A percentile compares a stretch with the other conserved stretches of the same genome.
These are phyloP conservation scores for Gonatopus flavifemur DNA, from an alignment of 1,140 invertebrate species.

Conservation along the genomic window DNA sequence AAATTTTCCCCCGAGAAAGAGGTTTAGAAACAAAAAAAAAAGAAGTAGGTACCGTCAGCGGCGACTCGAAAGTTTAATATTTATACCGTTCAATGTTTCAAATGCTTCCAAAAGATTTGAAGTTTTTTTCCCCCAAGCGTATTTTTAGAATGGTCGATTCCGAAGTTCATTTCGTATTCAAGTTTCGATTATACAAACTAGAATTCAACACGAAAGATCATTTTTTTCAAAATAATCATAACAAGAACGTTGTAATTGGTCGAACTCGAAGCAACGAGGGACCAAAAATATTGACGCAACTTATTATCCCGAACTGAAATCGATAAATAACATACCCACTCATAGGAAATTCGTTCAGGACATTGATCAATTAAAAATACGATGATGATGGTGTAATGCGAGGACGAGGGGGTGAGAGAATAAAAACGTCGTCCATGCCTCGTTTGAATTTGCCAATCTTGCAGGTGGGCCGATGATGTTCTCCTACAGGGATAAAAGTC, in stretches of 20 bases:
- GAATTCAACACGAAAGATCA: not conserved
- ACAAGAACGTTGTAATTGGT: too few species aligned
- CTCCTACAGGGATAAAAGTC: too few species aligned
- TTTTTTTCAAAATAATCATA: conserved; percentile 6
- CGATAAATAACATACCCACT: conserved; percentile 38
- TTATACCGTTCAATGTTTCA: too few species aligned
- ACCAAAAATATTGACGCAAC: conserved; percentile 6
- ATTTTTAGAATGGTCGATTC: not conserved
- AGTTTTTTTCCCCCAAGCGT: not conserved
- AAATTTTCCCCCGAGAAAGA: too few species aligned
- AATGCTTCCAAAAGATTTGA: not conserved
- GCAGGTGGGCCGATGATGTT: too few species aligned
- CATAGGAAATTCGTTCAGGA: conserved; percentile 38
- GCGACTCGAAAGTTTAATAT: too few species aligned
- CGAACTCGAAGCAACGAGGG: too few species aligned
- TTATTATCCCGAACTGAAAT: conserved; percentile 25
- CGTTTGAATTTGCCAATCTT: too few species aligned
- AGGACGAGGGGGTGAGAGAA: conserved; percentile 30
- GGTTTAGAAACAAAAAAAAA: too few species aligned
- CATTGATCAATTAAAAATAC: too few species aligned
- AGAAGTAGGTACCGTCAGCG: too few species aligned
- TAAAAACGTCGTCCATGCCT: conserved; percentile 9
- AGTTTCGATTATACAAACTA: not conserved
- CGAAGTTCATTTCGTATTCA: not conserved
- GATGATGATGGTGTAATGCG: conserved; percentile 22